These are phyloP conservation scores for Manis pentadactyla DNA, from an alignment of 2,797 vertebrate species.

Conservation along the genomic window DNA sequence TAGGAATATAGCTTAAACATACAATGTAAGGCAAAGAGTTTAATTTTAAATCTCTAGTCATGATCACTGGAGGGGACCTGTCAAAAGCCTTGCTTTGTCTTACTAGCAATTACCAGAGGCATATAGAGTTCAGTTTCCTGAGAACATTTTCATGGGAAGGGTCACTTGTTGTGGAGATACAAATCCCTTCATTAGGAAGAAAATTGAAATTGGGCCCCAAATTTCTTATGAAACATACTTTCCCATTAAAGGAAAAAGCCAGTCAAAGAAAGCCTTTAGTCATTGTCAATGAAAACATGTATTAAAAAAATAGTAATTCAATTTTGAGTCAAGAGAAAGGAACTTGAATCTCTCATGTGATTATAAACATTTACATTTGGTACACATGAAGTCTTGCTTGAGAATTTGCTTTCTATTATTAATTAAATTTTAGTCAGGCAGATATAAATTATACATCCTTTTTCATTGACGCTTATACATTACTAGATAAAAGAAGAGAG, in stretches of 20 bases:
- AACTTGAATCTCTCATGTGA: background rate
- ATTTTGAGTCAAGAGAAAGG: background rate
- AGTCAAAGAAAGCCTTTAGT: background rate
- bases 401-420: background rate
- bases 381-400: background rate
- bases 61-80: background rate
- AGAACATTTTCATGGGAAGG: background rate
- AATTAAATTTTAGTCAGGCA: background rate
- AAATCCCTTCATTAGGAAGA: background rate
- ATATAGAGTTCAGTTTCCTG: background rate
- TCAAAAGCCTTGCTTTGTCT: slow-evolving; percentile 3
- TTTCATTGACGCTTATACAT: background rate
- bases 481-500: background rate
- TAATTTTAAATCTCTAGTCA: background rate
- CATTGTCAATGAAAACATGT: background rate
- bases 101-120: background rate
- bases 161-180: background rate
- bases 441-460: background rate
- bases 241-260: background rate
- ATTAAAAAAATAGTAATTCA: slow-evolving; percentile 7
- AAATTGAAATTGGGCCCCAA: background rate
- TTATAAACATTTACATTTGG: background rate
- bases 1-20: slow-evolving; percentile 1
- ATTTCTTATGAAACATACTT: background rate
- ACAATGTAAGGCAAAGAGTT: background rate